Evolutionary conservation across 2,888 invertebrate species (phyloP).

Genomic region (Leucozona laternaria): DNA sequence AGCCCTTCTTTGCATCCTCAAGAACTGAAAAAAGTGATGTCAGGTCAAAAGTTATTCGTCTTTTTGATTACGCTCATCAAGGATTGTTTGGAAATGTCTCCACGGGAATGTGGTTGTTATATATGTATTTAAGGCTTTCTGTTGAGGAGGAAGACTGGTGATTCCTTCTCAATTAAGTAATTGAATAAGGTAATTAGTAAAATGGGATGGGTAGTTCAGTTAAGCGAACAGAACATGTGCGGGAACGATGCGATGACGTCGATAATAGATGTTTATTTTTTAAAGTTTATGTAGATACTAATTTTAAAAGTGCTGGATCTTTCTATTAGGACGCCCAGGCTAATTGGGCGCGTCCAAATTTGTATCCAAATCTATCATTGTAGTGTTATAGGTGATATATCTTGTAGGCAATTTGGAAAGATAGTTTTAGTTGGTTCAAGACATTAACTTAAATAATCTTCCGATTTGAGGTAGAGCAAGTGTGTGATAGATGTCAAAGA

Average conservation of each 20-base stretch:
- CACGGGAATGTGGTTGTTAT: slow-evolving; percentile 16
- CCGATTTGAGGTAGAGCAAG: no score
- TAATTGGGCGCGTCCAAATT: background rate
- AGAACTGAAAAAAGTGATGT: slow-evolving; percentile 36
- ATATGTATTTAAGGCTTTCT: background rate
- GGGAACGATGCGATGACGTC: background rate
- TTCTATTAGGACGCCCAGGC: background rate
- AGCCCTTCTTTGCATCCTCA: slow-evolving; percentile 3
- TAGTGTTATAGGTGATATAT: no score
- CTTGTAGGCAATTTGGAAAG: no score
- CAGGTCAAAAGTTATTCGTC: slow-evolving; percentile 13
- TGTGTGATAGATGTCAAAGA: no score
- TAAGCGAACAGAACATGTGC: slow-evolving; percentile 14
- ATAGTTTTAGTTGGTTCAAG: no score
- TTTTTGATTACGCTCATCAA: slow-evolving; percentile 27
- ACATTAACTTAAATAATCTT: no score
- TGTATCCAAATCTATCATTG: no score
- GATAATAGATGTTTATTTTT: background rate
- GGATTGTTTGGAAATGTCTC: slow-evolving; percentile 25
- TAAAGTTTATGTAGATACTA: background rate
- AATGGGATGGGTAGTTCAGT: slow-evolving; percentile 8
- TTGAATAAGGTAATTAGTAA: slow-evolving; percentile 61
- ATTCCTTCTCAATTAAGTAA: slow-evolving; percentile 60
- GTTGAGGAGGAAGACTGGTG: slow-evolving; percentile 21
- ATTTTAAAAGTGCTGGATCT: background rate